Conservation (phyloP, 2,888 invertebrate species). For the Ryuthela nishihirai region DNA sequence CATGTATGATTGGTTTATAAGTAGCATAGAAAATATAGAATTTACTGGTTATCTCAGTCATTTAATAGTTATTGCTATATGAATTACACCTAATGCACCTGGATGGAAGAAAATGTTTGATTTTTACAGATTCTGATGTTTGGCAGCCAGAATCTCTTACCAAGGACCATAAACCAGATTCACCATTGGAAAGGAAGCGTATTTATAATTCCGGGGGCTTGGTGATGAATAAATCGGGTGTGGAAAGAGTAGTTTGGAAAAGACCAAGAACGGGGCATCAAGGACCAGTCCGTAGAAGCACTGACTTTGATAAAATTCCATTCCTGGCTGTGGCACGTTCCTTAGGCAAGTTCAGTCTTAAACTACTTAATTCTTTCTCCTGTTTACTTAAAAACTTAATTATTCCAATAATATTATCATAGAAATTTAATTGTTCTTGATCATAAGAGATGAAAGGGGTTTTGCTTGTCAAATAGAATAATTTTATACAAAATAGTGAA, state of each 20-base stretch:
- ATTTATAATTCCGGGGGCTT: constrained; percentile 61
- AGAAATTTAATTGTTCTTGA: too few species aligned
- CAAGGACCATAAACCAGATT: constrained; percentile 93
- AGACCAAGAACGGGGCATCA: constrained; percentile 76
- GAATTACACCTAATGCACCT: too few species aligned
- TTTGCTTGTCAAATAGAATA: too few species aligned
- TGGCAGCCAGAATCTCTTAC: constrained; percentile 82
- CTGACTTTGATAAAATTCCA: constrained; percentile 88
- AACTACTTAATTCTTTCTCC: constrained; percentile 5
- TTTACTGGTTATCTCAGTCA: too few species aligned
- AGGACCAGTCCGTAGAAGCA: constrained; percentile 84
- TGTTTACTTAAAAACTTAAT: too few species aligned
- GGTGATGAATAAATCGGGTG: constrained; percentile 70
- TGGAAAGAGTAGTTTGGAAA: constrained; percentile 96
- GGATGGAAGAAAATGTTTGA: too few species aligned
- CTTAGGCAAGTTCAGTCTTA: constrained; percentile 58
- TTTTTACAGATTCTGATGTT: constrained; percentile 56
- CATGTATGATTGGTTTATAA: too few species aligned
- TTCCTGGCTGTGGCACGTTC: constrained; percentile 95
- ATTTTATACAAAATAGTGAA: too few species aligned
- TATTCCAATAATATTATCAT: too few species aligned
- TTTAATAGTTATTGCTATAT: neutral
- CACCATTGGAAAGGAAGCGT: constrained; percentile 71
- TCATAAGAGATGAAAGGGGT: too few species aligned
- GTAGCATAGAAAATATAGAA: too few species aligned